Percentiles rank a stretch among this genome's conserved stretches.
Evolutionary conservation across 2,888 invertebrate species (phyloP).

Genomic region (Microdon myrmicae): DNA sequence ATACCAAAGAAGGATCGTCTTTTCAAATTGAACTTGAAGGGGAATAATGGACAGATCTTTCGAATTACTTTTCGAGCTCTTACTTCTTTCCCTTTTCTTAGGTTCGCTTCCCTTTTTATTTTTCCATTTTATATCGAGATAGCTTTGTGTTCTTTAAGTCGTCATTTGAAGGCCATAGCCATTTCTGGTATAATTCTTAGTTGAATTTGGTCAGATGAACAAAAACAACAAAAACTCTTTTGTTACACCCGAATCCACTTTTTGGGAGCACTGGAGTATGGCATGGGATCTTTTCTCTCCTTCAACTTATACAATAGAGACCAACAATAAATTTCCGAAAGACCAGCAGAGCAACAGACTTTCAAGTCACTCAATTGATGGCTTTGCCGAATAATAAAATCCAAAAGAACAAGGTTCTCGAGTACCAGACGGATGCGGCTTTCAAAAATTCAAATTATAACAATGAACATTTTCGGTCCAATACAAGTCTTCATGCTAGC

Average conservation of each 20-base stretch:
- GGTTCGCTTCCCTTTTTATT: conserved; percentile 11
- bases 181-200: conserved; percentile 38
- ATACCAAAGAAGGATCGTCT: conserved; percentile 50
- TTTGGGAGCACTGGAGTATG: not conserved
- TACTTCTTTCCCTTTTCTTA: conserved; percentile 1
- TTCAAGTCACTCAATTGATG: conserved; percentile 45
- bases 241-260: conserved; percentile 18
- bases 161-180: conserved; percentile 43
- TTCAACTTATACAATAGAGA: conserved; percentile 34
- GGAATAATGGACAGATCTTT: conserved; percentile 46
- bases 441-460: too few species aligned
- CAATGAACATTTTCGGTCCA: too few species aligned
- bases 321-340: conserved; percentile 43
- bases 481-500: too few species aligned
- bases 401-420: not conserved
- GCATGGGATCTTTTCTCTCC: conserved; percentile 4
- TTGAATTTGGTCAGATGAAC: too few species aligned
- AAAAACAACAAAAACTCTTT: conserved; percentile 11
- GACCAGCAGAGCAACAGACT: conserved; percentile 23
- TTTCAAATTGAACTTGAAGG: conserved; percentile 50
- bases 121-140: conserved; percentile 22
- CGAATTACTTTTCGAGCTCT: conserved; percentile 19
- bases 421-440: too few species aligned
- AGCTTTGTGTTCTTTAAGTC: conserved; percentile 37
- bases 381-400: conserved; percentile 40